Base-by-base conservation (phyloP, 1,140 invertebrate genomes). In the Coptotermes formosanus region DNA sequence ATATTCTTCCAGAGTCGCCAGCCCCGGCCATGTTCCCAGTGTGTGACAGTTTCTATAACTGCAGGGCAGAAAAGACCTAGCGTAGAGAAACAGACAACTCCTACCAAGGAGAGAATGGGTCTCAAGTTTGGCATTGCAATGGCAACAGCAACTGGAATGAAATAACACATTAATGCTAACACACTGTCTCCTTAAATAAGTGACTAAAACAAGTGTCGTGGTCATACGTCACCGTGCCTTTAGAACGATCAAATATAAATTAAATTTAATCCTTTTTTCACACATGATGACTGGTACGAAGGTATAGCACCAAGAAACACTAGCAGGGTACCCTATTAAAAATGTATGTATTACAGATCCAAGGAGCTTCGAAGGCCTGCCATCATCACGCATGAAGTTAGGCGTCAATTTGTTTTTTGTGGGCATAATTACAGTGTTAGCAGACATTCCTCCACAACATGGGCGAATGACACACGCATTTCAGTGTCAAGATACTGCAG, bases 1-100 rank as follows among this genome's bases (percentile, higher is more conserved):
- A 92, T 86, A 87, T 96, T 95, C 89, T 96, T 96, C 92, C 94
- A 95, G 19, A 93, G 92, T 82, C 89, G 91, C 4, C 87, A 88
- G 16, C 95, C 95, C n/a, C 95, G 90, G 7, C 92, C 92, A 86
- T 90, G 91, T 86, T 91, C 93, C 87, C 87, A 88, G 59, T 82
- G 59, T 4, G 87, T 87, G 0, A 88, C 83, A 84, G 93, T 90
- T 87, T 95, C 93, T 83, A 95, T 92, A 59, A 94, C 87, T 16
- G 94, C 93, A 83, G 95, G 95, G 88, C 94, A 92, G 81, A 95
- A 93, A 23, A 95, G 90, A 0, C 94, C 94, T 25, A 95, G 90
- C 30, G 93, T 92, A 55, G 93, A 93, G 82, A 93, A 93, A 64
- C 92, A 91, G 38, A 94, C 89, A 2, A 95, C 93, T 48, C 95